Evolutionary conservation across 2,797 vertebrate genomes (phyloP), one percentile per base, ranked within the genome.

Genomic region (Aphelocoma californica): DNA sequence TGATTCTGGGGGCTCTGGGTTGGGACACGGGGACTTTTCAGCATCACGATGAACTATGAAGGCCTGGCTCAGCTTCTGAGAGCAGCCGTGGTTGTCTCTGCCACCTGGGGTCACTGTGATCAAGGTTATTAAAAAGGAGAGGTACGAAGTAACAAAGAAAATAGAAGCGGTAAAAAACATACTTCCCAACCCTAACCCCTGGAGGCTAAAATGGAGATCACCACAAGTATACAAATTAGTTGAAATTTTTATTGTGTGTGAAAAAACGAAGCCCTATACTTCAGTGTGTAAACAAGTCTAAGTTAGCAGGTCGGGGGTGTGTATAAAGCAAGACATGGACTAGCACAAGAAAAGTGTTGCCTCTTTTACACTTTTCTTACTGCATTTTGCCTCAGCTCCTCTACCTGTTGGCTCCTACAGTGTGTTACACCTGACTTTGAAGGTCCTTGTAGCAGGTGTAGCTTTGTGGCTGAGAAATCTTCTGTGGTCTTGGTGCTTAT

Each of bases 101-200:
- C 98, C 98, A 97, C 97, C 97, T 97, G 98, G 97, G 96, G 98
- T 98, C 98, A 97, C 97, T 98, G 97, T 97, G 95, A 80, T 95
- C 97, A 96, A 96, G 95, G 93, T 70, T 71, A 95, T 92, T 90
- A 93, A 61, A 54, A 86, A 45, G 29, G 69, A 42, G 40, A 92
- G 23, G 47, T 71, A 40, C 9, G 42, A 65, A 84, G 38, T 45
- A 93, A 93, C 86, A 95, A 95, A 94, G 86, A 44, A 73, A 91
- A 85, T n/a, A 78, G 1, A 31, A 58, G 47, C 42, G 1, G 44
- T 44, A 42, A 81, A 83, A 92, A 81, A 4, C 3, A 0, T 11
- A 6, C 34, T 95, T 91, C 56, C 69, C 81, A 84, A 34, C 20
- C 82, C 23, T 34, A 75, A 72, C 20, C 53, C 78, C 88, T 28